Evolutionary conservation across 1,140 invertebrate genomes (phyloP).

Genomic region (Camponotus vicinus): DNA sequence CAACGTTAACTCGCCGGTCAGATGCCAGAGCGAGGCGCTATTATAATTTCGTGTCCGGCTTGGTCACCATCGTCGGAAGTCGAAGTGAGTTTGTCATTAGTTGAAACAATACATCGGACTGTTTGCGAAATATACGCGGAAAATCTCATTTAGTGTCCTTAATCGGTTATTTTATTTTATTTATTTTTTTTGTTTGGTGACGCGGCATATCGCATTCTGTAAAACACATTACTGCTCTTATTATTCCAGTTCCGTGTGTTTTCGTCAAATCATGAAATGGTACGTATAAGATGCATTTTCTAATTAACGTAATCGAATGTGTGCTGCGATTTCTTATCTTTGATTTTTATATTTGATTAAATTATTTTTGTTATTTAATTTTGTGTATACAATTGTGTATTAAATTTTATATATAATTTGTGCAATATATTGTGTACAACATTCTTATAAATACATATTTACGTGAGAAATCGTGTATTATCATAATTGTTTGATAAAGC

Average conservation of each 20-base stretch:
- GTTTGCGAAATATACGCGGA: too few species aligned
- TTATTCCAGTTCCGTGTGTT: not conserved
- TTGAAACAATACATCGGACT: not conserved
- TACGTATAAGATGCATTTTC: slow-evolving; percentile 12
- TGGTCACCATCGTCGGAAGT: slow-evolving; percentile 11
- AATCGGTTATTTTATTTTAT: not conserved
- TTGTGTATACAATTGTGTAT: too few species aligned
- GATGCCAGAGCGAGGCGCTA: slow-evolving; percentile 43
- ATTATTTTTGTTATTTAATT: too few species aligned
- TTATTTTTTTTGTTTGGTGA: not conserved
- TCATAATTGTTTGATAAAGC: not conserved
- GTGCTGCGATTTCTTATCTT: not conserved
- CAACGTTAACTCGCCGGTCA: not conserved
- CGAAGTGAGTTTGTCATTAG: slow-evolving; percentile 15
- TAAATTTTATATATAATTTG: too few species aligned
- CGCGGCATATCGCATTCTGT: not conserved
- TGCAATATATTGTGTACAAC: too few species aligned
- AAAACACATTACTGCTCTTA: not conserved
- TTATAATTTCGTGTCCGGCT: slow-evolving; percentile 32
- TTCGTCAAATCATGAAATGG: slow-evolving; percentile 49
- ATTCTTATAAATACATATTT: not conserved
- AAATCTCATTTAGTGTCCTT: not conserved
- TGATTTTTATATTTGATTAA: too few species aligned
- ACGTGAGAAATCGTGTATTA: not conserved
- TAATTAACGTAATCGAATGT: not conserved